Percentiles rank a stretch among this genome's conserved stretches.
Evolutionary conservation across 2,888 invertebrate genomes (phyloP).

Genomic region (Mimachlamys varia): DNA sequence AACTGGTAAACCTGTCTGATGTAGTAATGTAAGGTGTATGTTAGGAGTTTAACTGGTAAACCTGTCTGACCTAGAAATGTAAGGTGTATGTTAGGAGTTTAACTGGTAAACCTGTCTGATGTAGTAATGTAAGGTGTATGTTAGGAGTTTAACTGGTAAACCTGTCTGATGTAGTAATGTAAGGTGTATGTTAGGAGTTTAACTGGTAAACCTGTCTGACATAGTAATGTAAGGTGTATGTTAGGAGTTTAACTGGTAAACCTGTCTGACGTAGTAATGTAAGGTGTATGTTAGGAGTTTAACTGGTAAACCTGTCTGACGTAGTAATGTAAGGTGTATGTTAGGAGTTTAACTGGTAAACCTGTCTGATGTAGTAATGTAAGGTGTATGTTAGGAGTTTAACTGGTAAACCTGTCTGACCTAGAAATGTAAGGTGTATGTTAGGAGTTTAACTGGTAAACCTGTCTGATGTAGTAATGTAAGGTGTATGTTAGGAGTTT

Average conservation of each 20-base stretch:
- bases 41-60: background rate
- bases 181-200: background rate
- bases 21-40: too few relatives aligned
- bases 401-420: too few relatives aligned
- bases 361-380: background rate
- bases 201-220: background rate
- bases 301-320: constrained; percentile 56
- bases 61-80: background rate
- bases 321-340: too few relatives aligned
- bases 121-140: background rate
- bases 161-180: constrained; percentile 52
- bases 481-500: background rate
- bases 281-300: constrained; percentile 49
- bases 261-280: too few relatives aligned
- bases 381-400: background rate
- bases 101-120: too few relatives aligned
- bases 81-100: background rate
- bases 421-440: background rate
- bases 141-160: constrained; percentile 57
- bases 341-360: background rate
- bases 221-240: background rate
- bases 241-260: background rate
- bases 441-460: constrained; percentile 57
- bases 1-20: constrained; percentile 56
- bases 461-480: constrained; percentile 52